Base-by-base conservation (phyloP, 2,113 vertebrate genomes). In the Clarias macrocephalus region DNA sequence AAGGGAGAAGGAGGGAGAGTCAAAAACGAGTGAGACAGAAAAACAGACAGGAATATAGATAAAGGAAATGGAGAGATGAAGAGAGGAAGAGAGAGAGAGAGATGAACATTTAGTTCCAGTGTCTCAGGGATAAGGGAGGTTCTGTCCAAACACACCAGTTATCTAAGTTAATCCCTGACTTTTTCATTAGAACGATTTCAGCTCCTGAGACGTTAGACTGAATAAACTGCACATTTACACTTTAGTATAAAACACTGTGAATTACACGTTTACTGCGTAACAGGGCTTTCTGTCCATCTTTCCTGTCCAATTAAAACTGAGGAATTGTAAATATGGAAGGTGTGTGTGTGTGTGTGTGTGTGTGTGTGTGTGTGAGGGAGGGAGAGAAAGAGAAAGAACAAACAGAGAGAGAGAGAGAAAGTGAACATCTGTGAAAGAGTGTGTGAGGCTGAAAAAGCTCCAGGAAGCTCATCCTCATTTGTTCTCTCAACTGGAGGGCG, bases 391-490 rank as follows among this genome's bases (percentile, higher is more conserved):
- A 66, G 0, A 16, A 11, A 11, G 10, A 12, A 65, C 25, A 65
- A 25, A 65, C 63, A 66, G 25, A 66, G 25, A 66, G 28, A 33
- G 28, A 75, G 72, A 56, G 75, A 56, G 25, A 13, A 28, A 77
- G 25, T 1, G 21, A 77, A 77, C 28, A 5, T 77, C 48, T 54
- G 75, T 77, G 48, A 77, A 77, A 54, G 75, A 77, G 48, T 28
- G 75, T 60, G 57, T 60, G 57, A 80, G 30, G 79, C 37, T 80
- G 79, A 80, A 80, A 80, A 30, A 80, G 57, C 79, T 80, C 79
- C 79, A 80, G 79, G 79, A 80, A 80, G 79, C 79, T 80, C 79
- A 80, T 62, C 79, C 79, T 80, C 57, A 80, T 80, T 80, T 80
- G 79, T 60, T 60, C 79, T 62, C 79, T 62, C 79, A 60, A 80